Evolutionary conservation across 2,797 vertebrate species (phyloP).

Genomic region (Propithecus perrieri): DNA sequence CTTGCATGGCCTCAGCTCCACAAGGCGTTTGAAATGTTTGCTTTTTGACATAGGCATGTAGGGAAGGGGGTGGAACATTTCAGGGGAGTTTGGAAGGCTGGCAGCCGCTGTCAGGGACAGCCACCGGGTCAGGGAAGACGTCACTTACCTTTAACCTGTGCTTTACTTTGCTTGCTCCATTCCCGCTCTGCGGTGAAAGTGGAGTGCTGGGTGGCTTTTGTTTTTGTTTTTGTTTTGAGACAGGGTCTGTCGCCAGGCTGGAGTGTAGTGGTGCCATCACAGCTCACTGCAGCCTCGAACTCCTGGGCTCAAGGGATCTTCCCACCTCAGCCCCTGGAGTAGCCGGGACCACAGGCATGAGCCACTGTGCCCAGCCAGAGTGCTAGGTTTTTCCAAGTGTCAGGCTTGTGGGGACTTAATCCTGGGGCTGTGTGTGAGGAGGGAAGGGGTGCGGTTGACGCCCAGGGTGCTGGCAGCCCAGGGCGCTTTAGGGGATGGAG

Average conservation of each 20-base stretch:
- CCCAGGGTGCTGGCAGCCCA: not conserved
- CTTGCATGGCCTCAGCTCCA: not conserved
- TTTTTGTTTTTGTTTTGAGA: too few species aligned
- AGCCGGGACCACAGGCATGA: not conserved
- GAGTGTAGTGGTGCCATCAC: too few species aligned
- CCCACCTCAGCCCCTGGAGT: not conserved
- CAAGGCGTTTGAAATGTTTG: constrained; percentile 51
- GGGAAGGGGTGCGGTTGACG: too few species aligned
- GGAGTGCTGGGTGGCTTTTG: not conserved
- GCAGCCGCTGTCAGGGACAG: not conserved
- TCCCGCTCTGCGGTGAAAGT: not conserved
- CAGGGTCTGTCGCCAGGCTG: too few species aligned
- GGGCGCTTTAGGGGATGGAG: not conserved
- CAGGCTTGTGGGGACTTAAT: not conserved
- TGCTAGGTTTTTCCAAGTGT: not conserved
- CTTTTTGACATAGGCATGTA: constrained; percentile 57
- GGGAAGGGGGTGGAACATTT: not conserved
- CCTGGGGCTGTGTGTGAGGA: not conserved
- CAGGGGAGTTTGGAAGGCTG: not conserved
- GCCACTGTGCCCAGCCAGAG: not conserved
- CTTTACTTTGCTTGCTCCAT: not conserved
- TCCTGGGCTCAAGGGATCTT: not conserved
- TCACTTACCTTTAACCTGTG: not conserved
- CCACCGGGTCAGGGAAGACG: not conserved
- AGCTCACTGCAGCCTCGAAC: not conserved